phyloP scores from a whole-genome alignment of 2,888 invertebrate genomes.

The Agrochola circellaris region DNA sequence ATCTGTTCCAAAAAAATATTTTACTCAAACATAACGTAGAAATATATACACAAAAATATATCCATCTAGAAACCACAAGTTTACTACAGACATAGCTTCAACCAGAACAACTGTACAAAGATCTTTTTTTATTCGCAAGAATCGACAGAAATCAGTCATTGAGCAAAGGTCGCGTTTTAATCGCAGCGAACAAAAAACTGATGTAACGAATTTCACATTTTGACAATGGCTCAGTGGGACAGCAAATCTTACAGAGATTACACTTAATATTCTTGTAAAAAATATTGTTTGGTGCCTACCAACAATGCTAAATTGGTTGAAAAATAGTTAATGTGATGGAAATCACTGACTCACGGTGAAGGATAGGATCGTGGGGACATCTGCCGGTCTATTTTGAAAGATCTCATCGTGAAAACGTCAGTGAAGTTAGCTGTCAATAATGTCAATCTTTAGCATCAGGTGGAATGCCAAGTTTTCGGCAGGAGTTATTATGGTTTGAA shows the following conservation, averaged over 20 bases:
- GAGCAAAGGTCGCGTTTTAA: constrained; percentile 65
- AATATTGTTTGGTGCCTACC: neutral
- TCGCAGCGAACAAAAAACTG: constrained; percentile 57
- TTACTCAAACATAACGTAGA: neutral
- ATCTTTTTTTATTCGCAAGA: constrained; percentile 48
- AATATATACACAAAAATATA: constrained; percentile 7
- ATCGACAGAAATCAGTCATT: constrained; percentile 66
- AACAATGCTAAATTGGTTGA: constrained; percentile 8
- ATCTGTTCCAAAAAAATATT: neutral
- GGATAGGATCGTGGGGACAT: neutral
- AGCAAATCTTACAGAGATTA: constrained; percentile 19
- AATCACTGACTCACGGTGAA: neutral
- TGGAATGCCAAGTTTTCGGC: neutral
- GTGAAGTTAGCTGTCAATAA: neutral
- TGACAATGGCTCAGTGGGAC: constrained; percentile 37
- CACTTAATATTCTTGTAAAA: constrained; percentile 4
- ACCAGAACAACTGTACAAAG: constrained; percentile 45
- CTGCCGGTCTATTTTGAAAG: neutral
- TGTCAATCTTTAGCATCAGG: neutral
- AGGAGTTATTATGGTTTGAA: neutral
- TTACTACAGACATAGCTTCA: constrained; percentile 15
- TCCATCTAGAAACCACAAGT: constrained; percentile 11
- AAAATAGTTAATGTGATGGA: neutral
- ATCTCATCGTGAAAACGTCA: neutral
- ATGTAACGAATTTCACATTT: constrained; percentile 51